Evolutionary conservation across 2,113 vertebrate genomes (phyloP), one percentile per base, ranked within the genome.

Genomic region (Crotalus viridis): DNA sequence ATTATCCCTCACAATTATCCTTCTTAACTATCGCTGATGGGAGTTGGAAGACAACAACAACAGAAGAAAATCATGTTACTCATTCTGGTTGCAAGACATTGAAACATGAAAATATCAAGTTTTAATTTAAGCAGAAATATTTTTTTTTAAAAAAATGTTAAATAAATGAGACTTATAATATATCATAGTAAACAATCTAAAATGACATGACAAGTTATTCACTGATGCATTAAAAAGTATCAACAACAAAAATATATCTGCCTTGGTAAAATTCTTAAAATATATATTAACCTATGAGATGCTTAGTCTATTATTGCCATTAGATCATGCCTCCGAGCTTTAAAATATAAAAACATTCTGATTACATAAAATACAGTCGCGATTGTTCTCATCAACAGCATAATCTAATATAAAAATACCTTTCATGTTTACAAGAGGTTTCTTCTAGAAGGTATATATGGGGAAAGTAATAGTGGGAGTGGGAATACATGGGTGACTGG

Each of bases 401-500:
- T 90, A 97, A 94, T 96, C 97, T 97, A 98, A 97, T 95, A 96
- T 94, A 95, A 97, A 97, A 97, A 95, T 95, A 96, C 94, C 93
- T 92, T 48, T 95, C 81, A 95, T 93, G 94, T 95, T 95, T 96
- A 96, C 55, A 96, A 81, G 74, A 94, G 95, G 59, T 92, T 92
- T 94, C 87, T 96, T 89, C 69, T 94, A 81, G 0, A 0, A 94
- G 28, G 93, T 90, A 85, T 90, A 81, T 85, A 90, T 86, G 43
- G 43, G 15, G 39, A 19, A 26, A 86, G 10, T 26, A 85, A 19
- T 4, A 9, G 57, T 87, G 7, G 93, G 95, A 94, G 94, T 4
- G 95, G 93, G 94, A 93, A 94, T 0, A 85, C 89, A 81, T 87
- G 92, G 93, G 93, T 92, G 93, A 91, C 91, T 96, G 2, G 85